Evolutionary conservation across 2,113 vertebrate genomes (phyloP).

Genomic region (Procavia capensis): DNA sequence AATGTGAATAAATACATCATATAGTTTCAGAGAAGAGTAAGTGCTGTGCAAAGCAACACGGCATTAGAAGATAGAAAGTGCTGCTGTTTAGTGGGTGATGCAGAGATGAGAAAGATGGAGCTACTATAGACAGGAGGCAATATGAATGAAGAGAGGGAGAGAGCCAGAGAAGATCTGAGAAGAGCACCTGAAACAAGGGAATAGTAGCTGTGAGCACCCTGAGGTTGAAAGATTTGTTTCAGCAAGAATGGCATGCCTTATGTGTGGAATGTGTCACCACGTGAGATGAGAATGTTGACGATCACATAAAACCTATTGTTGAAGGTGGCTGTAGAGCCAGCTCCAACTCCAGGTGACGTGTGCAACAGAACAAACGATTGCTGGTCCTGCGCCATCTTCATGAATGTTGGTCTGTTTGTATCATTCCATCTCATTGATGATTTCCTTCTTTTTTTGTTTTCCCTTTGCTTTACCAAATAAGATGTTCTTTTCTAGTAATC

Average conservation of each 20-base stretch:
- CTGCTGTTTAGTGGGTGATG: accelerated
- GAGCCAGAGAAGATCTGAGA: neutral
- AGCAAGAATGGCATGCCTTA: neutral
- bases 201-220: neutral
- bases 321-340: neutral
- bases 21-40: neutral
- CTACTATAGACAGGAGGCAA: accelerated
- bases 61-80: neutral
- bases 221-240: neutral
- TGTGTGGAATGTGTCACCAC: too few species aligned
- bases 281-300: neutral
- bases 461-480: neutral
- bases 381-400: neutral
- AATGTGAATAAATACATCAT: neutral
- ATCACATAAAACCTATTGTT: neutral
- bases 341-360: neutral
- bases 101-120: neutral
- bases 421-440: neutral
- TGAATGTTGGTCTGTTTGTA: neutral
- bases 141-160: neutral
- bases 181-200: too few species aligned
- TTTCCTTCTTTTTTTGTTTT: neutral
- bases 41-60: accelerated
- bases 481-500: neutral
- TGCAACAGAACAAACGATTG: neutral